Conservation (phyloP, 2,113 vertebrate genomes). For the Ptilonorhynchus violaceus region DNA sequence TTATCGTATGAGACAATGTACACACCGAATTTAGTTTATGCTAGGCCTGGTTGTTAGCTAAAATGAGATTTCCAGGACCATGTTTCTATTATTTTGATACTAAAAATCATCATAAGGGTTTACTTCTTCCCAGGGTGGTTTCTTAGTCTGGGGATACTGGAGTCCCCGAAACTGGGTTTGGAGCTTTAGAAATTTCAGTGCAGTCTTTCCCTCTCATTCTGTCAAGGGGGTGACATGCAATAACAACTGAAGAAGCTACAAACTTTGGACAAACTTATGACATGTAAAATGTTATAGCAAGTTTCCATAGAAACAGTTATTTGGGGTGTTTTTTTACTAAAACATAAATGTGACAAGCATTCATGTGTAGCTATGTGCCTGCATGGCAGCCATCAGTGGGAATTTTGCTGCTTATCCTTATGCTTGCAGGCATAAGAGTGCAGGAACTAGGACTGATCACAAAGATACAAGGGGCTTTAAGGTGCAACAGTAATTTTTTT, state of each 20-base stretch:
- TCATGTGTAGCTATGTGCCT: neutral
- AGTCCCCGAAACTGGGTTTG: neutral
- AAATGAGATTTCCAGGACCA: neutral
- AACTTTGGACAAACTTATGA: neutral
- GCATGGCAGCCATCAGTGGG: neutral
- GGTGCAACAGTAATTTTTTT: neutral
- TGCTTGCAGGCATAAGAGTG: neutral
- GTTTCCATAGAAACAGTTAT: neutral
- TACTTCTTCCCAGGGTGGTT: neutral
- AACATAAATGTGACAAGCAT: rapidly evolving
- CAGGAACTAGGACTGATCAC: neutral
- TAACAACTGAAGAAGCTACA: neutral
- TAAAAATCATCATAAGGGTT: neutral
- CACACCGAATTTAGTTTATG: neutral
- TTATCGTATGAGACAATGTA: neutral
- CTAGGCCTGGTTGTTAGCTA: neutral
- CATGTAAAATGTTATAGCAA: neutral
- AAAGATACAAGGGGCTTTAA: neutral
- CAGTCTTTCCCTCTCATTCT: neutral
- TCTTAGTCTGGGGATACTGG: neutral
- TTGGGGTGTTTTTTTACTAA: neutral
- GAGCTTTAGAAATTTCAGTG: neutral
- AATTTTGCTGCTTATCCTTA: neutral
- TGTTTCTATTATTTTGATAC: neutral
- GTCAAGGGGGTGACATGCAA: neutral